Evolutionary conservation across 1,140 invertebrate species (phyloP).

Genomic region (Drosophila nikananu): DNA sequence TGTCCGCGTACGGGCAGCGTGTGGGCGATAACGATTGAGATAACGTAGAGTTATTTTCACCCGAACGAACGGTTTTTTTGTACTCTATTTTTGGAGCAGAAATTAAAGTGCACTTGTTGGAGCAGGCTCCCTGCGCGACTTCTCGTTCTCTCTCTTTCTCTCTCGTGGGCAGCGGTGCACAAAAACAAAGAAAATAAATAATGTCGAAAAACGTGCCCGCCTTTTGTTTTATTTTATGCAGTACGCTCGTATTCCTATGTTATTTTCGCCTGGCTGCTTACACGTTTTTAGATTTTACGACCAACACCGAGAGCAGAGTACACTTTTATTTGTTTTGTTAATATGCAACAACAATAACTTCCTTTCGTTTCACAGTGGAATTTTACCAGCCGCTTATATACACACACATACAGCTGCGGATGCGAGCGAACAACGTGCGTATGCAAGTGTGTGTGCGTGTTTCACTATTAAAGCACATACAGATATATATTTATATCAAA

Average conservation of each 20-base stretch:
- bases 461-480: constrained; percentile 65
- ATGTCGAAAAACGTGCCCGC: constrained; percentile 66
- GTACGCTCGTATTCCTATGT: constrained; percentile 6
- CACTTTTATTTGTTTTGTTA: constrained; percentile 73
- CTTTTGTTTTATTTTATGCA: constrained; percentile 33
- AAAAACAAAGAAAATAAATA: constrained; percentile 50
- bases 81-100: constrained; percentile 45
- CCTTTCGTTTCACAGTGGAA: constrained; percentile 73
- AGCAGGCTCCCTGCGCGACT: constrained; percentile 13
- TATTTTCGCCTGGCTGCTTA: constrained; percentile 41
- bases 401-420: constrained; percentile 47
- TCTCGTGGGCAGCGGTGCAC: constrained; percentile 8
- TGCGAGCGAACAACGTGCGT: constrained; percentile 27
- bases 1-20: constrained; percentile 20
- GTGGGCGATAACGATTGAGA: constrained; percentile 53
- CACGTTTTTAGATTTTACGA: constrained; percentile 68
- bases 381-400: constrained; percentile 72
- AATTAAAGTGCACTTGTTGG: constrained; percentile 64
- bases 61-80: constrained; percentile 14
- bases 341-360: constrained; percentile 72
- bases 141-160: constrained; percentile 28
- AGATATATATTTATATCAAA: constrained; percentile 41
- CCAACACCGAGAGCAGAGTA: constrained; percentile 14
- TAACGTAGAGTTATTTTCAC: constrained; percentile 42
- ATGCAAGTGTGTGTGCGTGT: constrained; percentile 41